phyloP scores from a whole-genome alignment of 2,797 vertebrate species.

The Gouania willdenowi region DNA sequence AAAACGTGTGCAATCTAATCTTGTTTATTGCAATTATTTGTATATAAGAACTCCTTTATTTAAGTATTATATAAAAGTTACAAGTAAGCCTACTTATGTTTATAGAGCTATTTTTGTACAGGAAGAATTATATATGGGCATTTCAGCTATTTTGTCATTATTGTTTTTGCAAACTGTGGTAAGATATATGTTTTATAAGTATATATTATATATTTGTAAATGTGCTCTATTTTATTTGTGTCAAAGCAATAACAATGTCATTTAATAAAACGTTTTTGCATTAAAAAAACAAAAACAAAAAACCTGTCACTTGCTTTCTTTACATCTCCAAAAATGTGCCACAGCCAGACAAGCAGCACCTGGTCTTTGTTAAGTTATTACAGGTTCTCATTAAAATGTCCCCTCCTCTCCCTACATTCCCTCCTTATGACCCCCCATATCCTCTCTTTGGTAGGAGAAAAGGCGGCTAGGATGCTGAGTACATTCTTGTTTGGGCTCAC shows the following conservation, averaged over 20 bases:
- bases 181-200: slow-evolving; percentile 63
- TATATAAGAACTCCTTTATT: slow-evolving; percentile 79
- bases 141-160: slow-evolving; percentile 76
- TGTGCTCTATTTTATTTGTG: slow-evolving; percentile 76
- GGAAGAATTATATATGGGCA: slow-evolving; percentile 78
- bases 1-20: slow-evolving; percentile 80
- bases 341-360: slow-evolving; percentile 48
- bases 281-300: slow-evolving; percentile 63
- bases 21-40: slow-evolving; percentile 71
- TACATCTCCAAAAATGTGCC: slow-evolving; percentile 34
- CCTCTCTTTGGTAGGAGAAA: slow-evolving; percentile 16
- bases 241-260: slow-evolving; percentile 65
- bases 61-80: slow-evolving; percentile 76
- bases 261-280: slow-evolving; percentile 79
- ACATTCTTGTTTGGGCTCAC: slow-evolving; percentile 65
- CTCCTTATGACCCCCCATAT: slow-evolving; percentile 34
- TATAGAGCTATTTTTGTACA: slow-evolving; percentile 82
- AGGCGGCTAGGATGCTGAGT: slow-evolving; percentile 57
- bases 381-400: slow-evolving; percentile 57
- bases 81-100: slow-evolving; percentile 75
- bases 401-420: slow-evolving; percentile 49
- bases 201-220: slow-evolving; percentile 77
- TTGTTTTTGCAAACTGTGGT: slow-evolving; percentile 73
- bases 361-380: slow-evolving; percentile 67
- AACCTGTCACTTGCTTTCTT: slow-evolving; percentile 40